Evolutionary conservation across 2,113 vertebrate species (phyloP), one percentile per base, ranked within the genome.

Genomic region (Empidonax traillii): DNA sequence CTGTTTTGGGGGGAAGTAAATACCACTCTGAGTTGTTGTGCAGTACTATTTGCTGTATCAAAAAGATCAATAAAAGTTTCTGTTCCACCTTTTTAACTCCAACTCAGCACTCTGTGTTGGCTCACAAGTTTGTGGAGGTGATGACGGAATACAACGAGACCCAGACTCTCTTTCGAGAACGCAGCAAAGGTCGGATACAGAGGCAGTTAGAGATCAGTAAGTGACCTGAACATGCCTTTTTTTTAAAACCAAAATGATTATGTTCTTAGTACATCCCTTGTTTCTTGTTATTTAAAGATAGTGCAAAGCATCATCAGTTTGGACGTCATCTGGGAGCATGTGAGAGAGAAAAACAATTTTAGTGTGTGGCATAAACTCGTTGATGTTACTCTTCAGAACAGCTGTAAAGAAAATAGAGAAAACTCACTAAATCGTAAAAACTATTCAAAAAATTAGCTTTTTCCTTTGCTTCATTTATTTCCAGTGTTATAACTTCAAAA

Each of bases 151-250:
- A 99, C 96, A 99, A 99, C 3, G 98, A 99, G 94, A 99, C 99
- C 2, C 99, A 99, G 96, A 98, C 98, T 41, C 97, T 98, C 9
- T 99, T 99, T 94, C 98, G 99, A 92, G 99, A 99, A 72, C 98
- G 98, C 84, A 99, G 99, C 97, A 99, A 99, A 96, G 98, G 98
- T 76, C 98, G 99, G 47, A 99, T 99, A 77, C 99, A 99, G 94
- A 98, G 99, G 28, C 99, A 99, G 88, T 97, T 99, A 44, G 99
- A 99, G 96, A 99, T 99, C 95, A 99, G 99, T 99, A 91, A 99
- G 99, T 98, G 56, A 58, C 27, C 33, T 30, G 31, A 8, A 4
- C 12, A 3, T 6, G 22, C 62, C 24, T 3, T 14, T 8, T 7
- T 24, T 17, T 9, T 4, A 12, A 4, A 15, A 20, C 14, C 14